Evolutionary conservation across 2,797 vertebrate species (phyloP), one percentile per base, ranked within the genome.

Genomic region (Xerus rutilus): DNA sequence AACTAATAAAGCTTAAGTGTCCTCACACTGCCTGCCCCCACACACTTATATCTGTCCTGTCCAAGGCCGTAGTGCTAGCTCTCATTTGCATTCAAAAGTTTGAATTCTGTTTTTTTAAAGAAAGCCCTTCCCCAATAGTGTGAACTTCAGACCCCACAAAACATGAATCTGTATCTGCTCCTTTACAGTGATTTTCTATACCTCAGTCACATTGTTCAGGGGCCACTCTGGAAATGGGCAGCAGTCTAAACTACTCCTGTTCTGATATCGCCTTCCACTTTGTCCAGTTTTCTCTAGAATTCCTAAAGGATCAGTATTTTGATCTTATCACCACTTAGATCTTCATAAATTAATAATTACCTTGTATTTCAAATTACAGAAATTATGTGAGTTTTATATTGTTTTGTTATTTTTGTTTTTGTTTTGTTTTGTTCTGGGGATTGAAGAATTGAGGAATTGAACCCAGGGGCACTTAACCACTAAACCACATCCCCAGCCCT

Each of bases 321-420:
- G 9, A 54, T 28, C 20, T 3, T 39, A 72, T 86, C 64, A 69
- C 73, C 12, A 21, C 57, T 95, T 91, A 47, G 5, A 85, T 74
- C 28, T 76, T 35, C 20, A n/a, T 28, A 86, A 96, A 74, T 79
- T 94, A 82, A 67, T 76, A 81, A 18, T 54, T 79, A 62, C 78
- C 8, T 76, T 91, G 74, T 92, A 65, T 10, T 82, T 49, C n/a
- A 69, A 62, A 54, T 65, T 74, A 65, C 0, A 92, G 17, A 96
- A 76, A 84, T 79, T 52, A 83, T 65, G 21, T 54, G 54, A 5
- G 15, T 54, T 54, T 54, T 54, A 18, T 54, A 54, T 54, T 54
- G 20, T 18, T 54, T 54, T 54, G 52, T 54, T 54, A 17, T 1
- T 18, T 15, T 54, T 54, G 54, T 13, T 49, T 49, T 49, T 49